phyloP scores from a whole-genome alignment of 2,797 vertebrate genomes.

The Schizopygopsis malacanthus region DNA sequence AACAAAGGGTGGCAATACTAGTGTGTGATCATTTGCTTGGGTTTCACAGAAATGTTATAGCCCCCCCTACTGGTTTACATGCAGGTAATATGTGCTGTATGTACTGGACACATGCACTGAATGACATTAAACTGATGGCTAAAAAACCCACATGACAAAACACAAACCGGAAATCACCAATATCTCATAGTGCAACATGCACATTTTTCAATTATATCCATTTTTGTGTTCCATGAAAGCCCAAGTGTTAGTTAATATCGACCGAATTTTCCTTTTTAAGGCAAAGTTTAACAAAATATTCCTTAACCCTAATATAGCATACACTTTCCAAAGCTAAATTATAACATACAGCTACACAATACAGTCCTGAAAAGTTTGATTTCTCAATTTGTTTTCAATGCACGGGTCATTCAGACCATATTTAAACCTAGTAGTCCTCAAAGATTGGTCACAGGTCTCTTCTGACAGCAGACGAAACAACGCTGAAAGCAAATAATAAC shows the following conservation, averaged over 20 bases:
- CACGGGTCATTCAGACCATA: neutral
- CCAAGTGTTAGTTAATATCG: neutral
- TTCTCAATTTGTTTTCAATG: neutral
- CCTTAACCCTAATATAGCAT: neutral
- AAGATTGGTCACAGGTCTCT: too few relatives aligned
- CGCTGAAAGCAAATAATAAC: neutral
- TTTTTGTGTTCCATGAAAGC: neutral
- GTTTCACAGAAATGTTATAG: neutral
- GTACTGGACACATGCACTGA: neutral
- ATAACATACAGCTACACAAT: neutral
- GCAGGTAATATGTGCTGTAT: neutral
- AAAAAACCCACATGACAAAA: neutral
- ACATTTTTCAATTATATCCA: neutral
- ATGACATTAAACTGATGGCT: neutral
- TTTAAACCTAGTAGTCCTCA: too few relatives aligned
- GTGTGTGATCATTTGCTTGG: neutral
- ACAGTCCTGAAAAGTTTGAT: neutral
- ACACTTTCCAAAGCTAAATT: neutral
- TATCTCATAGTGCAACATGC: neutral
- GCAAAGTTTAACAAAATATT: neutral
- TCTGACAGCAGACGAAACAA: neutral
- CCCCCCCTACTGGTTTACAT: constrained; percentile 21
- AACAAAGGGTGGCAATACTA: neutral
- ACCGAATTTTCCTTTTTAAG: neutral
- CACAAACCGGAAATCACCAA: neutral